Percentiles rank a stretch among this genome's conserved stretches.
Conservation (phyloP, 2,113 vertebrate species). For the Paralichthys olivaceus region DNA sequence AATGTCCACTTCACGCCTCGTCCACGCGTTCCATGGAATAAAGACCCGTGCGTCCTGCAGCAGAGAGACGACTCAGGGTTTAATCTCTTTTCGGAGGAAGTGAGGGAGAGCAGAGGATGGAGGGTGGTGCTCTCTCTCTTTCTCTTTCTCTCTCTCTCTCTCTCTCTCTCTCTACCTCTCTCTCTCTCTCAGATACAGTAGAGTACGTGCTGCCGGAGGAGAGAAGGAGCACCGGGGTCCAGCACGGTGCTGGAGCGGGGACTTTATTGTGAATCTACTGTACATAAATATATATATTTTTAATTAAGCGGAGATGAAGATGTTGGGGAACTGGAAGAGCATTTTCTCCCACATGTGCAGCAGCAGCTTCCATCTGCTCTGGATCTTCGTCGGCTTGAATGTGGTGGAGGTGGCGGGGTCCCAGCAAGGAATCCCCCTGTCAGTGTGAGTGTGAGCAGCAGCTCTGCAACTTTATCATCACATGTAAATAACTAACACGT, state of each 20-base stretch:
- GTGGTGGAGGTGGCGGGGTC: slow-evolving; percentile 86
- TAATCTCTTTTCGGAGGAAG: slow-evolving; percentile 4
- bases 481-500: not conserved
- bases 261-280: not conserved
- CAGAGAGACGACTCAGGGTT: slow-evolving; percentile 7
- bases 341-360: slow-evolving; percentile 73
- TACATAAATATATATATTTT: not conserved
- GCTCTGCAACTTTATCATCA: slow-evolving; percentile 47
- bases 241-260: slow-evolving; percentile 3
- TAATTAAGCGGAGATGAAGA: slow-evolving; percentile 57
- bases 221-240: slow-evolving; percentile 43
- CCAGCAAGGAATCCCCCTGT: slow-evolving; percentile 96
- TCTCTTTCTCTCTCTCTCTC: slow-evolving; percentile 22
- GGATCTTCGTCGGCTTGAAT: slow-evolving; percentile 83
- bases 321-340: slow-evolving; percentile 76
- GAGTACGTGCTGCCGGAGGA: slow-evolving; percentile 41
- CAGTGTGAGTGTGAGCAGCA: slow-evolving; percentile 81
- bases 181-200: slow-evolving; percentile 49
- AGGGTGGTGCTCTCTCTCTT: slow-evolving; percentile 16
- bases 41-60: slow-evolving; percentile 23
- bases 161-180: slow-evolving; percentile 13
- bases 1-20: not conserved
- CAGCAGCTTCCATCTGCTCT: slow-evolving; percentile 77
- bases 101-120: slow-evolving; percentile 4
- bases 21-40: not conserved